Conservation (phyloP, 2,797 vertebrate species). For the Hephaestus fuliginosus region DNA sequence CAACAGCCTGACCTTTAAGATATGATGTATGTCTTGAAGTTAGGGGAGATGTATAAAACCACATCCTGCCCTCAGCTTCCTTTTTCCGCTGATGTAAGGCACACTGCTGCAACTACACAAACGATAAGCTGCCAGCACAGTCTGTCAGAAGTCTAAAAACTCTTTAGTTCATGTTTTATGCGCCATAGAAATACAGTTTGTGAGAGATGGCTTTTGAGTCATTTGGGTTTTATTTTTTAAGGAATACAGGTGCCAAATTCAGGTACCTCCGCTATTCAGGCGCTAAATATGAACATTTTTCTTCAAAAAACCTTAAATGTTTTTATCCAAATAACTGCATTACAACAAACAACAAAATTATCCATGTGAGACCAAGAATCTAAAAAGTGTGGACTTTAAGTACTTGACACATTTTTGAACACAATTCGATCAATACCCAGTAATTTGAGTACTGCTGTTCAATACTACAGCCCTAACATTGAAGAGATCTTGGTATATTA, state of each 20-base stretch:
- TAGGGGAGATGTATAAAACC: constrained; percentile 65
- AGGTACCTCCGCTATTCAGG: neutral
- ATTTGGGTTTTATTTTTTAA: neutral
- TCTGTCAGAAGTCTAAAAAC: neutral
- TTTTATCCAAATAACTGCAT: neutral
- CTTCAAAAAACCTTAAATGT: neutral
- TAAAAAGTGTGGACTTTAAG: neutral
- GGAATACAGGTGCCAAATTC: neutral
- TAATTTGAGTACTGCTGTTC: no score
- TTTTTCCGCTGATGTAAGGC: constrained; percentile 58
- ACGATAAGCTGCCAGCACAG: constrained; percentile 67
- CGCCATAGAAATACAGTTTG: neutral
- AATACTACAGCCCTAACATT: neutral
- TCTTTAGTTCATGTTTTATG: neutral
- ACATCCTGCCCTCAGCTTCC: constrained; percentile 86
- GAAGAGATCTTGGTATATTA: neutral
- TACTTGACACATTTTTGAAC: neutral
- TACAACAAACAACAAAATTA: neutral
- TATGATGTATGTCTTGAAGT: constrained; percentile 18
- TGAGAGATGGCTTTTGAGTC: neutral
- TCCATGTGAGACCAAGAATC: neutral
- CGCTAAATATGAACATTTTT: neutral
- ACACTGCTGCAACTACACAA: constrained; percentile 21
- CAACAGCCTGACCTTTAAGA: constrained; percentile 24
- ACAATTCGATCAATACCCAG: neutral